phyloP scores from a whole-genome alignment of 1,140 invertebrate species.

The Venustaconcha ellipsiformis region DNA sequence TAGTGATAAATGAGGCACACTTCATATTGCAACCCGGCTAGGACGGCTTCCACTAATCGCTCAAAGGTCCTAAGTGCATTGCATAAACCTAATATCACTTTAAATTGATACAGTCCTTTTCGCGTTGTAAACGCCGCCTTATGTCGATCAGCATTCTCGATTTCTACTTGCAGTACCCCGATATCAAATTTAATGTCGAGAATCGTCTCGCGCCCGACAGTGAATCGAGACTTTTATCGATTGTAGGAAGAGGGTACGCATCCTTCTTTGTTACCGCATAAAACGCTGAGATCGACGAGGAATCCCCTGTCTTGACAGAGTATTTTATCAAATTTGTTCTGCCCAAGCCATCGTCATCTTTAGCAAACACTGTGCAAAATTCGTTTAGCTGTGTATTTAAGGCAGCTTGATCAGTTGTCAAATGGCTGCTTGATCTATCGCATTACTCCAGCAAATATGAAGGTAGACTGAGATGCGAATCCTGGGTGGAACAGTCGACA shows the following conservation, averaged over 20 bases:
- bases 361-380: too few relatives aligned
- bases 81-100: constrained; percentile 41
- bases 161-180: constrained; percentile 70
- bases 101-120: constrained; percentile 4
- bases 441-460: too few relatives aligned
- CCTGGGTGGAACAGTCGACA: too few relatives aligned
- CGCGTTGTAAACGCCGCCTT: constrained; percentile 30
- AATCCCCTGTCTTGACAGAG: constrained; percentile 46
- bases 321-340: too few relatives aligned
- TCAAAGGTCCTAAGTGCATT: constrained; percentile 50
- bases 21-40: constrained; percentile 30
- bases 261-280: constrained; percentile 36
- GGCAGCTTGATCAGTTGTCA: too few relatives aligned
- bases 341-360: too few relatives aligned
- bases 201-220: constrained; percentile 60
- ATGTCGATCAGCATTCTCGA: constrained; percentile 33
- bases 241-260: constrained; percentile 41
- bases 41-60: constrained; percentile 43
- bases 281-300: constrained; percentile 70
- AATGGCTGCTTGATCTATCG: too few relatives aligned
- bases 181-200: constrained; percentile 67
- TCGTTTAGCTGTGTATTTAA: too few relatives aligned
- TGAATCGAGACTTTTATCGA: constrained; percentile 23
- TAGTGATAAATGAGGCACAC: constrained; percentile 32
- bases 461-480: too few relatives aligned